Base-by-base conservation (phyloP, 2,113 vertebrate species). In the Leptosomus discolor region DNA sequence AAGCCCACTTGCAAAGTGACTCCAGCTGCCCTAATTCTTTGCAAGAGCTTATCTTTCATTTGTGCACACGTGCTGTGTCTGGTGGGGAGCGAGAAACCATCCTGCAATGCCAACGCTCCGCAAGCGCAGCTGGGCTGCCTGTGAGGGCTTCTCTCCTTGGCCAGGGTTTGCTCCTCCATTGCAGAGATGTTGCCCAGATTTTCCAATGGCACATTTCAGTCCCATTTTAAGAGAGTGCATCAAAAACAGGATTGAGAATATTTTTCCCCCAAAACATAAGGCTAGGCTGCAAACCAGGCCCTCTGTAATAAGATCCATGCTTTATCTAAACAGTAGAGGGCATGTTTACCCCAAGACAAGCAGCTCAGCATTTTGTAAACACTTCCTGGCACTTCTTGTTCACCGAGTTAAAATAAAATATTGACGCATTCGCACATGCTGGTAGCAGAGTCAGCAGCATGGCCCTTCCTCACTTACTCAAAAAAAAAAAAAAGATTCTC, bases 281-380 rank as follows among this genome's bases (percentile, higher is more conserved):
- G 17, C 29, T 5, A 46, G 46, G 29, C 46, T 60, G 67, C 56
- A 83, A 75, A 68, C 16, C 9, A 57, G 85, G 29, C 26, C 27
- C n/a, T 71, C 76, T 39, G 30, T n/a, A 64, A 45, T 24, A 58
- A 69, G 61, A 68, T 6, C 8, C 11, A 65, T 80, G 43, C 77
- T 91, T 89, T 65, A 90, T 76, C 75, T 94, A 94, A 94, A 96
- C 97, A 97, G 97, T 30, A 98, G 98, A 97, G 97, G 98, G 97
- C 97, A 91, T 56, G 50, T 88, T 92, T 94, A 80, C 92, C 94
- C 86, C 60, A 65, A 56, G 75, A 53, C 53, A 53, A 61, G 39
- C 21, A 36, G 50, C 64, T 89, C 57, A 57, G 61, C 36, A 15
- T 60, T 90, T 56, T 56, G 37, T 54, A 90, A 95, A 96, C 51